Conservation (phyloP, 2,113 vertebrate species). For the Rhizomys pruinosus region DNA sequence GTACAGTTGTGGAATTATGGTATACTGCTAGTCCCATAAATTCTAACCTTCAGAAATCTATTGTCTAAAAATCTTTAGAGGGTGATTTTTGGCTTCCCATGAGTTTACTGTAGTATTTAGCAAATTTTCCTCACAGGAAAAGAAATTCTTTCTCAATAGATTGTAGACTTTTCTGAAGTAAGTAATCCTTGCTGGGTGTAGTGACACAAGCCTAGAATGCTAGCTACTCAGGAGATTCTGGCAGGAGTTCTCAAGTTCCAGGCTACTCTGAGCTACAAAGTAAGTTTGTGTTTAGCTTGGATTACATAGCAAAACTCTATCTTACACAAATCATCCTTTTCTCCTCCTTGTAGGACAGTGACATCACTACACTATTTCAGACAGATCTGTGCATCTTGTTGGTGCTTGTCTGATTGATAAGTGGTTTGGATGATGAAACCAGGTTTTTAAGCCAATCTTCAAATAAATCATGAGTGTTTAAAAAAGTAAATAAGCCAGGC, state of each 20-base stretch:
- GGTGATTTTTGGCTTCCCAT: slow-evolving; percentile 35
- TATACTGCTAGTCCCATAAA: not conserved
- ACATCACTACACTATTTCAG: not conserved
- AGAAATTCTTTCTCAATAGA: slow-evolving; percentile 45
- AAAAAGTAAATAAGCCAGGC: too few relatives aligned
- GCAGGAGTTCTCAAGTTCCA: not conserved
- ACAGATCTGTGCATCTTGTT: slow-evolving; percentile 41
- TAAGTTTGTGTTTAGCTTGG: not conserved
- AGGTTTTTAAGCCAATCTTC: slow-evolving; percentile 41
- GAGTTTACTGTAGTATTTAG: slow-evolving; percentile 31
- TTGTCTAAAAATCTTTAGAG: slow-evolving; percentile 34
- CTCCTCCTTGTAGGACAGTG: not conserved
- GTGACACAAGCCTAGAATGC: not conserved
- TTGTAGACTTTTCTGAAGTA: not conserved
- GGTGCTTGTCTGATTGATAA: not conserved
- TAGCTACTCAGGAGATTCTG: not conserved
- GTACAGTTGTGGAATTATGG: not conserved
- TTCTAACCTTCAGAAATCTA: slow-evolving; percentile 10
- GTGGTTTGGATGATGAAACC: slow-evolving; percentile 21
- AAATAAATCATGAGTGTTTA: slow-evolving; percentile 64
- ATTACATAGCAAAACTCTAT: too few relatives aligned
- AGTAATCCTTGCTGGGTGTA: not conserved
- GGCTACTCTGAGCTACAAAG: not conserved
- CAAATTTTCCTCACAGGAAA: slow-evolving; percentile 50
- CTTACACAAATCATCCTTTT: not conserved